Base-by-base conservation (phyloP, 2,888 invertebrate genomes). In the Subacronicta megacephala region DNA sequence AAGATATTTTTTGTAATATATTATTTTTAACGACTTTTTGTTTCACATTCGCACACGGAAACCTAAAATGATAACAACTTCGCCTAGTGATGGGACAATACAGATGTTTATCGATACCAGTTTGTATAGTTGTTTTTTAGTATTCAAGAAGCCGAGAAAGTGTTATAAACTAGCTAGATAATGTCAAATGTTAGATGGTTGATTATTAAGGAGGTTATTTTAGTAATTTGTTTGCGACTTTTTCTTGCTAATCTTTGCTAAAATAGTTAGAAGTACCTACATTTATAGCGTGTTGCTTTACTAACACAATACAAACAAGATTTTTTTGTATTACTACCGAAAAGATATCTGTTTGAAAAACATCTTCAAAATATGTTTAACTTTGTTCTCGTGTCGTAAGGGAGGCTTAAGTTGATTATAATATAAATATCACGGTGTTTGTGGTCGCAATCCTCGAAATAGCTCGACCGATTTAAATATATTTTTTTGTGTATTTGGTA, bases 41-140 rank as follows among this genome's bases (percentile, higher is more conserved):
- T 62, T 59, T 68, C 47, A 43, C 55, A 60, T 70, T 73, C 78
- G 82, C 81, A 77, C 75, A 82, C 83, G 83, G 81, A 89, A 84
- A 86, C 79, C 65, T 59, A 77, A 80, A 87, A 85, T 79, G 83
- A 84, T 84, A 86, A 84, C 77, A 79, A 76, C 75, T 77, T 70
- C 46, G 60, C 61, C 53, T 82, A 85, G 85, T 74, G 84, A 60
- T 77, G 88, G 54, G 77, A 59, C 41, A 10, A 20, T 63, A 37
- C 31, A 46, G 51, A 60, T 70, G 47, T 53, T 64, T 72, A 66
- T 72, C 74, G 75, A 73, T 46, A 59, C 56, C 42, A 6, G 68
- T 62, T 62, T 53, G 3, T 41, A n/a, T n/a, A n/a, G 15, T 0
- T 43, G 42, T 60, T 43, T 18, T 50, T 12, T 46, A 10, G 7